Base-by-base conservation (phyloP, 2,113 vertebrate species). In the Crypturellus undulatus region DNA sequence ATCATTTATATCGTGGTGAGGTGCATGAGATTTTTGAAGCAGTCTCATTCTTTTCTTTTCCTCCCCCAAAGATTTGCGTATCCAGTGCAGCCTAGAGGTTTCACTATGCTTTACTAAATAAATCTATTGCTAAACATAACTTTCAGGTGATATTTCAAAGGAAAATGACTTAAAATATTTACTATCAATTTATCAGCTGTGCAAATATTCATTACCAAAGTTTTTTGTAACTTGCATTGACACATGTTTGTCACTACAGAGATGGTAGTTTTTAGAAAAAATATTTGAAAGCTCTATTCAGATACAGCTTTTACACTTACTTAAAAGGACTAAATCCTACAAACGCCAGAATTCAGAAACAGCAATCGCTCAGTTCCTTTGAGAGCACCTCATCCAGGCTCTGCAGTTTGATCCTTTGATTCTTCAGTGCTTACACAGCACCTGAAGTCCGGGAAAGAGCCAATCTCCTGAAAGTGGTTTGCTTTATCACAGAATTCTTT, bases 321-420 rank as follows among this genome's bases (percentile, higher is more conserved):
- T 71, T 79, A 47, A 62, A 6, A 43, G 36, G 30, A 62, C 24
- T 18, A 85, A 34, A 72, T 51, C 34, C 34, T 51, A 3, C 0
- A 1, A 77, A 70, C 24, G n/a, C 12, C 52, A 79, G 79, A 59
- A 68, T 28, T 42, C 16, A 67, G 26, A 70, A 70, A 36, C 12
- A 22, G 47, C 21, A 79, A 59, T 20, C 2, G 2, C 60, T 80
- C 43, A 1, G 8, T 9, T 84, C 42, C 58, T 87, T 49, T 51
- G 38, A 19, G 16, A 87, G 65, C 13, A 54, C 22, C 67, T 92
- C 65, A 79, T 43, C 49, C 13, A 59, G 25, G 68, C 47, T 54
- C 67, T 58, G 12, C n/a, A 70, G 43, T 67, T 67, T 47, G 24
- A 84, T 59, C 43, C 0, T 0, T 38, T 64, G 13, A 18, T 25